Base-by-base conservation (phyloP, 2,113 vertebrate genomes). In the Varanus komodoensis region DNA sequence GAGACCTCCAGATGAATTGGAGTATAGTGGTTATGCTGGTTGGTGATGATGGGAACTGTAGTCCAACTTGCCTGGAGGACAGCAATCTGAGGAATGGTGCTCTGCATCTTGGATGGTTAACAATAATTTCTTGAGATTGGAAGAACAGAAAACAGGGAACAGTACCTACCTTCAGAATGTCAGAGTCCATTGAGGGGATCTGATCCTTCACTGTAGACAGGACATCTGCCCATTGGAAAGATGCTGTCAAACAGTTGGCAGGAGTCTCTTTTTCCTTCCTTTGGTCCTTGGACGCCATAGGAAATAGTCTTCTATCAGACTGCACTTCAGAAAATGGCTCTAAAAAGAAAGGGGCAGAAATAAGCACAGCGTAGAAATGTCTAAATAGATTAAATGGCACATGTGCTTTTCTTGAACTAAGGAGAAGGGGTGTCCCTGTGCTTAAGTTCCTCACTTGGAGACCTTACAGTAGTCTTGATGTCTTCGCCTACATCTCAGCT, bases 141-240 rank as follows among this genome's bases (percentile, higher is more conserved):
- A 44, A 23, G 61, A 48, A 68, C 3, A 27, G 25, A 69, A 32
- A 81, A 78, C 78, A 6, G 67, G 38, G 64, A 11, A 48, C 44
- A 54, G 64, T 7, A 73, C 97, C 97, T 95, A 98, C 98, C 90
- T 34, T 84, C 12, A 96, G 96, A 17, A 93, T 93, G 87, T 98
- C 97, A 0, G 96, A 97, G 82, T 98, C 97, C 64, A 98, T 94
- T 25, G 97, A 97, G 0, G 98, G 98, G 50, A 98, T 94, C 32
- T 97, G 96, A 17, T 96, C 95, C 90, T 95, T 97, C 82, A 97
- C 96, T 8, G 95, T 94, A 94, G 97, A 82, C 0, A 97, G 93
- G 87, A 98, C 94, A n/a, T 95, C 87, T 79, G 95, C 97, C 97
- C 97, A 97, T 1, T 83, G 83, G 78, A 84, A 25, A 50, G 90